Conservation (phyloP, 2,797 vertebrate genomes). For the Champsocephalus esox region DNA sequence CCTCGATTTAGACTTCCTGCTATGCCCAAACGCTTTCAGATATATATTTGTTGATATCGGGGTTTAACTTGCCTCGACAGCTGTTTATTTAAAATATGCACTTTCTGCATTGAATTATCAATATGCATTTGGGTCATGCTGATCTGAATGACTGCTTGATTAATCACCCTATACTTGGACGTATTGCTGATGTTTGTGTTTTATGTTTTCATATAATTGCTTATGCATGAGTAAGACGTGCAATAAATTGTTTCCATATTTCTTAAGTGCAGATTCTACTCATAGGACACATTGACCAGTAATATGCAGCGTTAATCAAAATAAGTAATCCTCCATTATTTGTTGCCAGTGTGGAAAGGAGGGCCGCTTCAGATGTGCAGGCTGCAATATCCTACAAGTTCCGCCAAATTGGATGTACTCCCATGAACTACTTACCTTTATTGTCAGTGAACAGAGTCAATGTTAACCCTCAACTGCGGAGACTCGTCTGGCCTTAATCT, state of each 20-base stretch:
- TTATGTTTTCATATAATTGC: slow-evolving; percentile 51
- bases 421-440: slow-evolving; percentile 65
- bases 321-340: slow-evolving; percentile 44
- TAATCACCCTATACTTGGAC: slow-evolving; percentile 40
- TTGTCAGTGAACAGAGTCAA: slow-evolving; percentile 61
- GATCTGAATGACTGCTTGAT: slow-evolving; percentile 48
- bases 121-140: slow-evolving; percentile 41
- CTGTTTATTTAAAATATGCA: slow-evolving; percentile 11
- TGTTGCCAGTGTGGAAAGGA: slow-evolving; percentile 20
- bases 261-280: slow-evolving; percentile 39
- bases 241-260: slow-evolving; percentile 57
- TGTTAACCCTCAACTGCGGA: slow-evolving; percentile 57
- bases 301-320: slow-evolving; percentile 61
- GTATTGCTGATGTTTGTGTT: slow-evolving; percentile 59
- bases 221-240: slow-evolving; percentile 57
- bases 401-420: slow-evolving; percentile 63
- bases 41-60: slow-evolving; percentile 12
- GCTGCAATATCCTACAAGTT: slow-evolving; percentile 34
- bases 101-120: slow-evolving; percentile 39
- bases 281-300: slow-evolving; percentile 31
- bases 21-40: slow-evolving; percentile 18
- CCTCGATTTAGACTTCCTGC: slow-evolving; percentile 35
- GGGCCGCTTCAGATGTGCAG: slow-evolving; percentile 17
- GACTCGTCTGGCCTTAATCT: slow-evolving; percentile 69
- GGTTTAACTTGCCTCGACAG: slow-evolving; percentile 5